Percentiles rank a stretch among this genome's conserved stretches.
phyloP scores from a whole-genome alignment of 2,113 vertebrate genomes.

The Gallinago paraguaiae region DNA sequence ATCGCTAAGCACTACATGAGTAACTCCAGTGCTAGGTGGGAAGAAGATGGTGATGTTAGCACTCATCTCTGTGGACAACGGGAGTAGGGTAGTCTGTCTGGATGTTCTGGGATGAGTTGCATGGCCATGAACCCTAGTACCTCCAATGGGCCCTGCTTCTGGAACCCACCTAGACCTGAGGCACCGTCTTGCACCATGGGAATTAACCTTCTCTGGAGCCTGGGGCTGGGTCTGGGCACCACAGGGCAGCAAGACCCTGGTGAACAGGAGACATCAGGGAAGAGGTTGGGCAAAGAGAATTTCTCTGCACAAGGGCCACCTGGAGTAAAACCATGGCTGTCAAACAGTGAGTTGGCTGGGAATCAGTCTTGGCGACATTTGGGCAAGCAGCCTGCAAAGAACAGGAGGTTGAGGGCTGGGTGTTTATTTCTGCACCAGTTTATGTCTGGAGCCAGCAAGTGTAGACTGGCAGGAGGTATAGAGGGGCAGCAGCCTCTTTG shows the following conservation, averaged over 20 bases:
- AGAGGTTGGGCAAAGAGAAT: not conserved
- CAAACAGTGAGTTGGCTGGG: not conserved
- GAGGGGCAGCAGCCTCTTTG: not conserved
- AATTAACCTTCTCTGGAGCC: not conserved
- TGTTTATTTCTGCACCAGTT: not conserved
- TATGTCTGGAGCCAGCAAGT: not conserved
- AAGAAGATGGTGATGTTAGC: not conserved
- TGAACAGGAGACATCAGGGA: not conserved
- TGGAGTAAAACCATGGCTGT: not conserved
- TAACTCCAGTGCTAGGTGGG: not conserved
- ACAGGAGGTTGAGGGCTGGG: not conserved
- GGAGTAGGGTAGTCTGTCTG: not conserved
- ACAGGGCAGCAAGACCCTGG: not conserved
- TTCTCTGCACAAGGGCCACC: not conserved
- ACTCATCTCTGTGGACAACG: not conserved
- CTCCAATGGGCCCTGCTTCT: not conserved
- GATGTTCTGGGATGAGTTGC: not conserved
- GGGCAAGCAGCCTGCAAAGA: not conserved
- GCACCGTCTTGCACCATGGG: not conserved
- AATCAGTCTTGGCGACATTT: not conserved
- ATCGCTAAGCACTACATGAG: no score
- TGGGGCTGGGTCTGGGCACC: not conserved
- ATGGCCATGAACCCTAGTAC: not conserved
- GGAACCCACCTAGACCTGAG: not conserved
- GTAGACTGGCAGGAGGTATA: not conserved